phyloP scores from a whole-genome alignment of 2,797 vertebrate species.

The Pteropus rufus region DNA sequence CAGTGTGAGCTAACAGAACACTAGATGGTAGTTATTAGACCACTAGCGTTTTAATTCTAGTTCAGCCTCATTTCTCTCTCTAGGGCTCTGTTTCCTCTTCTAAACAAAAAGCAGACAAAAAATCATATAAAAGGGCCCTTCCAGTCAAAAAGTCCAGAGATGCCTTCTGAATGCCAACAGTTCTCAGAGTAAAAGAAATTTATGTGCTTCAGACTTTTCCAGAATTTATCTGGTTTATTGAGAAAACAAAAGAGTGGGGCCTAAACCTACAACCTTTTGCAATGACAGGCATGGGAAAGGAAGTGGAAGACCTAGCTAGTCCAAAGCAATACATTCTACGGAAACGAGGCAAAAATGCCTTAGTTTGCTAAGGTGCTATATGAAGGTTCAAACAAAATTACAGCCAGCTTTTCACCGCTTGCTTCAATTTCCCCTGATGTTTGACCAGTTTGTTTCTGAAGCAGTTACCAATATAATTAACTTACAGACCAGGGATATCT shows the following conservation, averaged over 20 bases:
- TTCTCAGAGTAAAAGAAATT: conserved; percentile 9
- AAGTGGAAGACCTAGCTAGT: neutral
- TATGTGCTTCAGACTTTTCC: neutral
- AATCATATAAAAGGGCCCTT: neutral
- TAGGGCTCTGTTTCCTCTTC: conserved; percentile 29
- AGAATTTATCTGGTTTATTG: conserved; percentile 4
- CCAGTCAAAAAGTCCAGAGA: neutral
- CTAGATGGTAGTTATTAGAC: neutral
- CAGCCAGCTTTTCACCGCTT: neutral
- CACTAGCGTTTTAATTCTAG: neutral
- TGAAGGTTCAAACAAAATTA: neutral
- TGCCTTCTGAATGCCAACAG: neutral
- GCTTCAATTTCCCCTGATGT: neutral
- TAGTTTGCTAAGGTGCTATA: neutral
- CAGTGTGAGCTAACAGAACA: neutral
- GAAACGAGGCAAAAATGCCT: neutral
- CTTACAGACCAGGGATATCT: neutral
- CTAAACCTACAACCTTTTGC: neutral
- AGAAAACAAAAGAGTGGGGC: neutral
- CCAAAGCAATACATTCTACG: neutral
- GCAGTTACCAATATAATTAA: neutral
- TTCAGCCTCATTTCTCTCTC: neutral
- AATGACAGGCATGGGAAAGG: neutral
- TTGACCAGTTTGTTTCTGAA: neutral
- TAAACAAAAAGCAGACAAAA: conserved; percentile 23